These are phyloP conservation scores for Rissa tridactyla DNA, from an alignment of 2,113 vertebrate species.

Conservation along the genomic window DNA sequence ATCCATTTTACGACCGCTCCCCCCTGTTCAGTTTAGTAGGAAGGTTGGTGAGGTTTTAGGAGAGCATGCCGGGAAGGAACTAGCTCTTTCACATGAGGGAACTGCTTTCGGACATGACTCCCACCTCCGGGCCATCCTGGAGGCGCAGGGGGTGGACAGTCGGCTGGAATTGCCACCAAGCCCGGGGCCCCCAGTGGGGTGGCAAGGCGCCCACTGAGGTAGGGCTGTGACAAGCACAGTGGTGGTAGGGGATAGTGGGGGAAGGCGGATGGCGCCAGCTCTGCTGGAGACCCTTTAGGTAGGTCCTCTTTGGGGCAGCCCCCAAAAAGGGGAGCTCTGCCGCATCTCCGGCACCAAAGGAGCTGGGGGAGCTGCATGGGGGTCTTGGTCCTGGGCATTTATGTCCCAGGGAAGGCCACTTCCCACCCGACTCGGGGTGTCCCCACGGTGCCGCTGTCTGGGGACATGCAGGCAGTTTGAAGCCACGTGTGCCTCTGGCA, in stretches of 20 bases:
- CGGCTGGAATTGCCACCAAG: neutral
- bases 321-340: neutral
- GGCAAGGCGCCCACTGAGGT: neutral
- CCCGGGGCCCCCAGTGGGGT: neutral
- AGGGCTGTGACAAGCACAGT: neutral
- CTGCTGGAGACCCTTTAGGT: neutral
- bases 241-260: neutral
- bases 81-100: conserved; percentile 91
- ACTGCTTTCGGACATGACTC: conserved; percentile 68
- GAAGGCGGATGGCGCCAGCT: accelerated
- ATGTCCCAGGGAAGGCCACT: neutral
- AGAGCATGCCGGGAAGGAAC: conserved; percentile 95
- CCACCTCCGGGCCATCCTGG: neutral
- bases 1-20: conserved; percentile 99
- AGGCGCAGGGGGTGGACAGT: neutral
- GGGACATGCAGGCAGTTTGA: neutral
- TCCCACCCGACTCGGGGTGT: accelerated
- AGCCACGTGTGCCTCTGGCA: neutral
- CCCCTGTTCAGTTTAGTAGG: conserved; percentile 99
- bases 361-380: neutral
- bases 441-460: accelerated
- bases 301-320: neutral
- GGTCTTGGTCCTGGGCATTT: neutral
- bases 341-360: neutral
- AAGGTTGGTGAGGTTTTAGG: conserved; percentile 99